These are phyloP conservation scores for Lagopus leucura DNA, from an alignment of 2,113 vertebrate species.

Conservation along the genomic window DNA sequence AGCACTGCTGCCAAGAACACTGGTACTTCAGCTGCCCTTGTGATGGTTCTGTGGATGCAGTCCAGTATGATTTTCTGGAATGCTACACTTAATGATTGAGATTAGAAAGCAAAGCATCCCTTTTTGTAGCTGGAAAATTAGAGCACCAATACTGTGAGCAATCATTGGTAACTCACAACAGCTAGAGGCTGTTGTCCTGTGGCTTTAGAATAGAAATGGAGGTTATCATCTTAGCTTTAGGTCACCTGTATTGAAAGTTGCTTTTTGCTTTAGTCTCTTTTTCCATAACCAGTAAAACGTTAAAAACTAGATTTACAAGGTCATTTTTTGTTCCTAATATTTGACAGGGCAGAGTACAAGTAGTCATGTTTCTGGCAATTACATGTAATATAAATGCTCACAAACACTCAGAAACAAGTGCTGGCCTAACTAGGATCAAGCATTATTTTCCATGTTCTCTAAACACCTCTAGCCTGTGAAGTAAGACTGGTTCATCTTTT, in stretches of 20 bases:
- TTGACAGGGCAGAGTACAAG: neutral
- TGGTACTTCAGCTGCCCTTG: neutral
- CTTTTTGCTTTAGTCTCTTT: neutral
- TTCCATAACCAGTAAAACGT: neutral
- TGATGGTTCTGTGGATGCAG: neutral
- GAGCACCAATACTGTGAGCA: neutral
- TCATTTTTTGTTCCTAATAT: neutral
- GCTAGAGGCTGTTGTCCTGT: neutral
- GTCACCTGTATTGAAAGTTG: neutral
- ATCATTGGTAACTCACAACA: neutral
- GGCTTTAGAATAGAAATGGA: conserved; percentile 4
- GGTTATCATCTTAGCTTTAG: conserved; percentile 13
- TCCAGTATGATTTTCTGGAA: neutral
- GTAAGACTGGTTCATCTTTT: neutral
- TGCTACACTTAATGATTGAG: neutral
- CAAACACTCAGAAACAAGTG: neutral
- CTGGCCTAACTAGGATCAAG: neutral
- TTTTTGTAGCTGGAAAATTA: neutral
- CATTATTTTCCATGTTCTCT: neutral
- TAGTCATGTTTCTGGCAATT: neutral
- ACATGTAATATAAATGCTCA: neutral
- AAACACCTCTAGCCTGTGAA: neutral
- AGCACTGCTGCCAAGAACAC: neutral
- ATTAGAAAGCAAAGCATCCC: neutral
- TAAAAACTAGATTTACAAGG: neutral